Percentiles rank a stretch among this genome's conserved stretches.
These are phyloP conservation scores for Calliopsis andreniformis DNA, from an alignment of 1,140 invertebrate species.

Conservation along the genomic window DNA sequence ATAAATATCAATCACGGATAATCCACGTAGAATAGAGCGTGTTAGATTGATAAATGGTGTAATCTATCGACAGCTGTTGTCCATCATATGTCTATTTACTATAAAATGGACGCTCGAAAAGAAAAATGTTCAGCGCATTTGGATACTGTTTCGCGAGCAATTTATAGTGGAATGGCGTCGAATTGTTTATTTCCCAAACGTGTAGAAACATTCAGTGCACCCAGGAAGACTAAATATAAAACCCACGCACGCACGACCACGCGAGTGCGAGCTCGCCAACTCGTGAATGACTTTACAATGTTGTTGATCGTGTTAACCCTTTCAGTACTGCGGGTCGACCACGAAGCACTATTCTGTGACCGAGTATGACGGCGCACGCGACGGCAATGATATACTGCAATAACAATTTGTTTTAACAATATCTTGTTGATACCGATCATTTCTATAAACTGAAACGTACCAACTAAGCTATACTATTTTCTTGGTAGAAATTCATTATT, in stretches of 20 bases:
- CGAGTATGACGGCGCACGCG: too few species aligned
- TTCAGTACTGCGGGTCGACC: too few species aligned
- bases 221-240: constrained; percentile 27
- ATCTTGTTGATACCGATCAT: too few species aligned
- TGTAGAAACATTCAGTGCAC: background rate
- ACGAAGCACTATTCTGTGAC: too few species aligned
- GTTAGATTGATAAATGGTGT: too few species aligned
- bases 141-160: background rate
- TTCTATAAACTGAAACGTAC: too few species aligned
- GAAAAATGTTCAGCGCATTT: background rate
- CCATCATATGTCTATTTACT: constrained; percentile 21
- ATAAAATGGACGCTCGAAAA: background rate
- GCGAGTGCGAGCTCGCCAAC: background rate
- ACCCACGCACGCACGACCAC: constrained; percentile 12
- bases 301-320: constrained; percentile 29
- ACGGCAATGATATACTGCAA: too few species aligned
- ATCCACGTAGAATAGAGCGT: too few species aligned
- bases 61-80: constrained; percentile 15
- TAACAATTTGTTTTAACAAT: too few species aligned
- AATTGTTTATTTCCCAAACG: constrained; percentile 22
- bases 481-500: too few species aligned
- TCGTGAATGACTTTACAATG: background rate
- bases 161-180: background rate
- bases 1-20: too few species aligned
- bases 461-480: too few species aligned